A percentile compares a stretch with the other conserved stretches of the same genome.
Evolutionary conservation across 1,140 invertebrate genomes (phyloP).

Genomic region (Listronotus bonariensis): DNA sequence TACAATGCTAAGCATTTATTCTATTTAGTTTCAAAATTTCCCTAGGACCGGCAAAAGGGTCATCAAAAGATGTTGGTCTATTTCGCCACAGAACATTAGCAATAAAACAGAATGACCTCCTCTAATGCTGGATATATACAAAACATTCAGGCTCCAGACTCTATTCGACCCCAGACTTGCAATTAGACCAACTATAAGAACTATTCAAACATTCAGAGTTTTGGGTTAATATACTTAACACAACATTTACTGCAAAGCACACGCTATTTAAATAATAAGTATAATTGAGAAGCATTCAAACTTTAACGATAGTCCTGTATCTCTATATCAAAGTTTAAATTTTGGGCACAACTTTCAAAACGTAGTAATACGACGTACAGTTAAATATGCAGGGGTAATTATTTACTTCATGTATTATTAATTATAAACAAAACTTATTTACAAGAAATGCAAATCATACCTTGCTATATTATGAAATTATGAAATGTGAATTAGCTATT

Average conservation of each 20-base stretch:
- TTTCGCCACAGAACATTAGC: constrained; percentile 31
- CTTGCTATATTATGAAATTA: no score
- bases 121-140: constrained; percentile 23
- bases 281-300: constrained; percentile 26
- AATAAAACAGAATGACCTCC: constrained; percentile 32
- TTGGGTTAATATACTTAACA: constrained; percentile 24
- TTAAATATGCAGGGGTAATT: no score
- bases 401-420: no score
- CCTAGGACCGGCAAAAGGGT: constrained; percentile 18
- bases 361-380: no score
- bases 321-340: constrained; percentile 29
- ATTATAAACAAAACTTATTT: no score
- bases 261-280: constrained; percentile 24
- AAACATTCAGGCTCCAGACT: constrained; percentile 15
- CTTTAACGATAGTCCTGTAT: constrained; percentile 18
- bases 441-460: no score
- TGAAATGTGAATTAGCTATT: no score
- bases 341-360: constrained; percentile 5
- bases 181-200: constrained; percentile 30
- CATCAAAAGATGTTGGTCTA: constrained; percentile 31
- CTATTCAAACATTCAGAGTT: constrained; percentile 28
- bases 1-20: constrained; percentile 30
- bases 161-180: constrained; percentile 15
- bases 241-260: constrained; percentile 9
- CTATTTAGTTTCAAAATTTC: constrained; percentile 27